These are phyloP conservation scores for Pithys albifrons DNA, from an alignment of 2,113 vertebrate genomes.

Conservation along the genomic window DNA sequence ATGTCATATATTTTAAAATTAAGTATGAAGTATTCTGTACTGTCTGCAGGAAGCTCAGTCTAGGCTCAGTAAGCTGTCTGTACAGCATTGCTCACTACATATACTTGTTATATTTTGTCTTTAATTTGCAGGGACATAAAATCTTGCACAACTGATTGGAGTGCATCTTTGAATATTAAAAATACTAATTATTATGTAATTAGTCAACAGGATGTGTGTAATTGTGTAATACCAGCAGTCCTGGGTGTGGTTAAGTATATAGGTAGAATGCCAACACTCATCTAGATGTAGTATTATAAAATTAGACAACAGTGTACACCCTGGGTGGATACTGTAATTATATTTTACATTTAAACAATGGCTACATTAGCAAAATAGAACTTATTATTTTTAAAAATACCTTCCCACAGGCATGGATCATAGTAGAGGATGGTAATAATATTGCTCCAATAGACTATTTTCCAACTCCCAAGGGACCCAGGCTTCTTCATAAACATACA, in stretches of 20 bases:
- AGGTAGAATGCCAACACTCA: slow-evolving; percentile 67
- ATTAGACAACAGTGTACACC: slow-evolving; percentile 63
- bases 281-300: slow-evolving; percentile 56
- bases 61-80: not conserved
- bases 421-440: not conserved
- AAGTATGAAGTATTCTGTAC: not conserved
- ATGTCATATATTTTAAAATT: not conserved
- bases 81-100: not conserved
- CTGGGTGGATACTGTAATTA: slow-evolving; percentile 61
- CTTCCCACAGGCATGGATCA: not conserved
- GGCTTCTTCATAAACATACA: not conserved
- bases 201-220: slow-evolving; percentile 71
- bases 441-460: not conserved
- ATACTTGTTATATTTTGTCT: not conserved
- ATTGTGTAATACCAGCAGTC: slow-evolving; percentile 67
- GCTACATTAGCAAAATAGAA: slow-evolving; percentile 60
- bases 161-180: slow-evolving; percentile 65
- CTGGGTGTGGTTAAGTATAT: slow-evolving; percentile 57
- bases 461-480: not conserved
- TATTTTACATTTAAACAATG: slow-evolving; percentile 64
- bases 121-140: slow-evolving; percentile 27
- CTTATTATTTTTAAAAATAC: slow-evolving; percentile 19
- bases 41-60: not conserved
- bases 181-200: slow-evolving; percentile 72
- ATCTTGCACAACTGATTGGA: slow-evolving; percentile 55